Evolutionary conservation across 2,888 invertebrate species (phyloP).

Genomic region (Cynaeus angustus): DNA sequence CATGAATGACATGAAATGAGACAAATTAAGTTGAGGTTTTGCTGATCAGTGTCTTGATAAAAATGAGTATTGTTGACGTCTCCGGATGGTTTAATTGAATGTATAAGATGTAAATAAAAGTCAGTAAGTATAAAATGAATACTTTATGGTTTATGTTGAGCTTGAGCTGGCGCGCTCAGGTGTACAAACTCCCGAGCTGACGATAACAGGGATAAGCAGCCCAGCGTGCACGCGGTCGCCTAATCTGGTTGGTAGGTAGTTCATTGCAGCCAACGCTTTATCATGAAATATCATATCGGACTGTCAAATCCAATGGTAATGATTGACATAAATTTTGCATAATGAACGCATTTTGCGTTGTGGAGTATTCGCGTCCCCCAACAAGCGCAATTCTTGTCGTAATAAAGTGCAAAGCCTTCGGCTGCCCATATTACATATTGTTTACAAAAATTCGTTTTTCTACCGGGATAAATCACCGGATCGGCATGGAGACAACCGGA

Average conservation of each 20-base stretch:
- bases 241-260: constrained; percentile 69
- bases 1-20: constrained; percentile 60
- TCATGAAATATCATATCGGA: constrained; percentile 71
- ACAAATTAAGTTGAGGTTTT: constrained; percentile 57
- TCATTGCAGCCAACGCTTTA: constrained; percentile 68
- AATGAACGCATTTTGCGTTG: constrained; percentile 69
- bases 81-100: constrained; percentile 12
- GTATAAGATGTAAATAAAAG: constrained; percentile 28
- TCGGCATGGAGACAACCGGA: constrained; percentile 36
- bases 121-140: constrained; percentile 31
- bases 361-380: constrained; percentile 57
- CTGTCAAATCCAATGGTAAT: constrained; percentile 71
- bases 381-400: constrained; percentile 56
- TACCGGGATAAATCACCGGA: constrained; percentile 28
- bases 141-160: constrained; percentile 48
- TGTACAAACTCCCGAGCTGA: constrained; percentile 69
- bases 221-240: constrained; percentile 62
- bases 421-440: constrained; percentile 42
- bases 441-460: constrained; percentile 20
- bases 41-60: constrained; percentile 25
- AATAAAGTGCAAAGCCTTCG: constrained; percentile 62
- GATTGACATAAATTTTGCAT: constrained; percentile 72
- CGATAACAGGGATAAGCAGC: constrained; percentile 72
- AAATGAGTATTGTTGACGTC: constrained; percentile 22
- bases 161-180: constrained; percentile 67